phyloP scores from a whole-genome alignment of 2,888 invertebrate species.

The Lasioglossum calceatum region DNA sequence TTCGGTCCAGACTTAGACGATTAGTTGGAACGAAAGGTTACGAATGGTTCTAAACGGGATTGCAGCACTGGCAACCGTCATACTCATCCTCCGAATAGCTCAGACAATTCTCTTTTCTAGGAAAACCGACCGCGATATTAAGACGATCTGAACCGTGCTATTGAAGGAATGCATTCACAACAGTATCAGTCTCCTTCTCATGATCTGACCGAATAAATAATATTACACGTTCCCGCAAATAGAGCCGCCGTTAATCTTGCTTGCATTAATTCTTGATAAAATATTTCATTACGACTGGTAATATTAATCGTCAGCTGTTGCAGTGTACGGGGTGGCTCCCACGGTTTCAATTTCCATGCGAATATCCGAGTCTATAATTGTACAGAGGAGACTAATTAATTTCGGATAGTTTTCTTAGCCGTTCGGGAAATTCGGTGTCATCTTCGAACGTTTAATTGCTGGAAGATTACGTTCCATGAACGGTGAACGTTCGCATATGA shows the following conservation, averaged over 20 bases:
- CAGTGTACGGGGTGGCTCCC: background rate
- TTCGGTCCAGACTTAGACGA: background rate
- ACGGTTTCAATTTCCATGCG: background rate
- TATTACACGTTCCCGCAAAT: background rate
- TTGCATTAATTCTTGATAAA: background rate
- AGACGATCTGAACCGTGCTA: conserved; percentile 4
- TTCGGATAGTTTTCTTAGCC: background rate
- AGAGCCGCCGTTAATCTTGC: background rate
- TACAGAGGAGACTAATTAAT: background rate
- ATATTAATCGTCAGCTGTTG: background rate
- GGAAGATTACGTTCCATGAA: conserved; percentile 26
- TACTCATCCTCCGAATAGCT: conserved; percentile 33
- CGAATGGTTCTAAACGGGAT: conserved; percentile 53
- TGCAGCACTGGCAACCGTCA: conserved; percentile 23
- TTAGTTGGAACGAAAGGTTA: conserved; percentile 51
- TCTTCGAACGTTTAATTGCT: conserved; percentile 46
- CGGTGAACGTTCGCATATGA: conserved; percentile 39
- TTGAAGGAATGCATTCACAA: conserved; percentile 33
- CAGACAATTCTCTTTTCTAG: conserved; percentile 41
- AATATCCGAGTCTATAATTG: background rate
- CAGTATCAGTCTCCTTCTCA: background rate
- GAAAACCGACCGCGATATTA: conserved; percentile 27
- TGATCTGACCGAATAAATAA: background rate
- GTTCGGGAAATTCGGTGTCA: conserved; percentile 25
- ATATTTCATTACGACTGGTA: background rate